Evolutionary conservation across 2,113 vertebrate species (phyloP), one percentile per base, ranked within the genome.

Genomic region (Percina caprodes): DNA sequence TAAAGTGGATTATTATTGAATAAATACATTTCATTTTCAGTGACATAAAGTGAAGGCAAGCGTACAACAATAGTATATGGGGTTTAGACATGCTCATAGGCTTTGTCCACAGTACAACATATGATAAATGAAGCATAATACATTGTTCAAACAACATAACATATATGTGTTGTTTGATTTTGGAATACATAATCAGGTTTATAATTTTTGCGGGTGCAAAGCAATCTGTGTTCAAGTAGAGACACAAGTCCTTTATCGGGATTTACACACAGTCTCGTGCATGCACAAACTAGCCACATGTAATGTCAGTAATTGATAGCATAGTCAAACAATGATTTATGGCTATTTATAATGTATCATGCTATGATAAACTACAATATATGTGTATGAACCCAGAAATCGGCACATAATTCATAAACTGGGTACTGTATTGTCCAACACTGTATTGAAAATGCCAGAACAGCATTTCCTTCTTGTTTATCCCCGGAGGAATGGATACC

Each of bases 401-500:
- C 12, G 78, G 19, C 71, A 73, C 71, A 86, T 81, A 77, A 84
- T 88, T 88, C 60, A 88, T 55, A 82, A 83, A 82, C 72, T 58
- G 67, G 67, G 39, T 60, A 56, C 54, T 88, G 85, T 82, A 91
- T 92, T 83, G 90, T 78, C 63, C 79, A 84, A 66, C 58, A 39
- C 48, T 59, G 80, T 35, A 51, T 45, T 68, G 66, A 89, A 90
- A 87, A 85, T 87, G 79, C 88, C 77, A 85, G 65, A 80, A 55
- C 84, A 91, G 88, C 89, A 85, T 84, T 91, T 89, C 72, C 63
- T 70, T 59, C 70, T 70, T 87, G 87, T 88, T 89, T 89, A 85
- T 90, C 72, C 85, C 77, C n/a, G 18, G 52, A 90, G 76, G 54
- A 88, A 61, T 65, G 87, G 81, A 67, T 85, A 87, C 82, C 80